Base-by-base conservation (phyloP, 2,113 vertebrate species). In the Albula goreensis region DNA sequence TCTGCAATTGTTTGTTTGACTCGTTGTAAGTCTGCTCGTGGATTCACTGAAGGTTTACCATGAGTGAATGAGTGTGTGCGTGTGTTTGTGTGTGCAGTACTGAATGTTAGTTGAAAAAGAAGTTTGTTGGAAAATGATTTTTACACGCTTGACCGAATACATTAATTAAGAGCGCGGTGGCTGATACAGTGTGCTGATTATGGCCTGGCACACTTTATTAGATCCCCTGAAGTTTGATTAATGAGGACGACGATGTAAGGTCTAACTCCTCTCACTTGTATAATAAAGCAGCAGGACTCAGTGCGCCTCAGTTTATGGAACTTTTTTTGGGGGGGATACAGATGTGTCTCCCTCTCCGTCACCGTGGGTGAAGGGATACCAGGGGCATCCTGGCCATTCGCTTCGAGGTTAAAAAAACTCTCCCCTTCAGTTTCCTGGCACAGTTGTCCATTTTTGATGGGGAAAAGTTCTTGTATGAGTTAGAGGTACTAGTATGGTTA, bases 1-100 rank as follows among this genome's bases (percentile, higher is more conserved):
- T 25, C 22, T 82, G n/a, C 8, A 13, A 86, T 70, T 70, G 89
- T 86, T 86, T 85, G 78, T 80, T 22, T 25, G 5, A 31, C n/a
- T 74, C n/a, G 0, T n/a, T 66, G 22, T 74, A 31, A 74, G 8
- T 74, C 22, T 31, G n/a, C 2, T 66, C 31, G 9, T 31, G 8
- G 70, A 74, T 25, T 31, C 70, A 8, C 22, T 74, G n/a, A 74
- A 74, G n/a, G n/a, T 25, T 3, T 22, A 31, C 31, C 15, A 10
- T 31, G 31, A 74, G 31, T 41, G n/a, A 82, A 25, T 83, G 41
- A 70, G 50, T 31, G 60, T n/a, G 63, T 10, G 57, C 19, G 8
- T 19, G 17, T 70, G 63, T 82, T n/a, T 5, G 17, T 56, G 51
- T 80, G 60, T 70, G 17, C 81, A 85, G 12, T 90, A 83, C 79